phyloP scores from a whole-genome alignment of 2,888 invertebrate genomes.

The Yponomeuta malinellus region DNA sequence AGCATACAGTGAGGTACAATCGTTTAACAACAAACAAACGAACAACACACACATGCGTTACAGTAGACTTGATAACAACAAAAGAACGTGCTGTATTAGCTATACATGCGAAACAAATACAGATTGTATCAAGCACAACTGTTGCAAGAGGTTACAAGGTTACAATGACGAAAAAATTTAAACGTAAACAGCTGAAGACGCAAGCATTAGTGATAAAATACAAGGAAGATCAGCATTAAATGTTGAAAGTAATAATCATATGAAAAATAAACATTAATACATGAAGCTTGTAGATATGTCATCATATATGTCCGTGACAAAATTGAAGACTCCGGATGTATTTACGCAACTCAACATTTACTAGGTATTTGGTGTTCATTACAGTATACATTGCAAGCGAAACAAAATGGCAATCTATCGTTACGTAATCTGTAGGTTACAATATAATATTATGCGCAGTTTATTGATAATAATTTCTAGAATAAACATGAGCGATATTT shows the following conservation, averaged over 20 bases:
- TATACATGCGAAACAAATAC: not conserved
- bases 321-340: not conserved
- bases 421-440: not conserved
- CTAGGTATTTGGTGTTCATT: not conserved
- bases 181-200: not conserved
- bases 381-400: not conserved
- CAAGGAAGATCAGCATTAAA: not conserved
- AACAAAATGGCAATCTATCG: not conserved
- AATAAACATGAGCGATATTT: not conserved
- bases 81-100: not conserved
- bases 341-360: not conserved
- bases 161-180: not conserved
- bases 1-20: constrained; percentile 41
- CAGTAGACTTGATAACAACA: not conserved
- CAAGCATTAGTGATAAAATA: too few species aligned
- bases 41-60: constrained; percentile 7
- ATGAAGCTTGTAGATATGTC: too few species aligned
- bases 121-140: not conserved
- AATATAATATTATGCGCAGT: not conserved
- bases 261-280: not conserved
- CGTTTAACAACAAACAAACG: constrained; percentile 41
- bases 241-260: not conserved
- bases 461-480: not conserved
- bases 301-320: too few species aligned
- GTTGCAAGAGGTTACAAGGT: not conserved